A percentile compares a stretch with the other conserved stretches of the same genome.
Evolutionary conservation across 2,888 invertebrate genomes (phyloP).

Genomic region (Ceriagrion tenellum): DNA sequence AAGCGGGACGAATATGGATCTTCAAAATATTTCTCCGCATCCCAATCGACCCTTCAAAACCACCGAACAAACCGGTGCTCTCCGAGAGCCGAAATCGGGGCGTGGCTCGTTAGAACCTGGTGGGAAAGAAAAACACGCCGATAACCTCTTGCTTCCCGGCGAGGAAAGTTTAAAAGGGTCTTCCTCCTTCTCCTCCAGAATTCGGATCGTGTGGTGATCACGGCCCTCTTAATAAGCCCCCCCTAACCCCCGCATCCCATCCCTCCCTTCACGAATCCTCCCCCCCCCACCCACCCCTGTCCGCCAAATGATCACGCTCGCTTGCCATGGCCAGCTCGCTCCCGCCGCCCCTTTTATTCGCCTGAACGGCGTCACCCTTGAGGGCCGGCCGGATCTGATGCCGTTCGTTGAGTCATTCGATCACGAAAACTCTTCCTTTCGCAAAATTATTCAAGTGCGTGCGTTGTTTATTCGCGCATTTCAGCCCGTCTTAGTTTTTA

Average conservation of each 20-base stretch:
- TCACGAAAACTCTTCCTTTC: too few relatives aligned
- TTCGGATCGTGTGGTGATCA: not conserved
- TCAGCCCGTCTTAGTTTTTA: too few relatives aligned
- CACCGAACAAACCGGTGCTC: not conserved
- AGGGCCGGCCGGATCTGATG: too few relatives aligned
- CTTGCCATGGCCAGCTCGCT: too few relatives aligned
- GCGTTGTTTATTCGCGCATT: too few relatives aligned
- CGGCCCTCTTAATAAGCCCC: not conserved
- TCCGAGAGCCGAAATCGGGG: not conserved
- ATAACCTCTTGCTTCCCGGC: not conserved
- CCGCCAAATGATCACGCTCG: too few relatives aligned
- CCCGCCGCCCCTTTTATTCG: too few relatives aligned
- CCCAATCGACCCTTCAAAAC: not conserved
- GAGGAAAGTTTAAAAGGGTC: not conserved
- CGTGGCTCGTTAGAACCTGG: not conserved
- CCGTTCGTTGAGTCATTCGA: too few relatives aligned
- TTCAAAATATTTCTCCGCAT: not conserved
- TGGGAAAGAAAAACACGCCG: not conserved
- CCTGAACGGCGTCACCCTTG: too few relatives aligned
- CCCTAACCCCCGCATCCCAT: not conserved
- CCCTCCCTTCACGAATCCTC: not conserved
- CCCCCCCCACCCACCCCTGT: not conserved
- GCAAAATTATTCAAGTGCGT: too few relatives aligned
- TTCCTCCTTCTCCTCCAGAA: not conserved
- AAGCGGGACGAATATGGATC: not conserved